Base-by-base conservation (phyloP, 2,888 invertebrate genomes). In the Thecocarcelia acutangulata region DNA sequence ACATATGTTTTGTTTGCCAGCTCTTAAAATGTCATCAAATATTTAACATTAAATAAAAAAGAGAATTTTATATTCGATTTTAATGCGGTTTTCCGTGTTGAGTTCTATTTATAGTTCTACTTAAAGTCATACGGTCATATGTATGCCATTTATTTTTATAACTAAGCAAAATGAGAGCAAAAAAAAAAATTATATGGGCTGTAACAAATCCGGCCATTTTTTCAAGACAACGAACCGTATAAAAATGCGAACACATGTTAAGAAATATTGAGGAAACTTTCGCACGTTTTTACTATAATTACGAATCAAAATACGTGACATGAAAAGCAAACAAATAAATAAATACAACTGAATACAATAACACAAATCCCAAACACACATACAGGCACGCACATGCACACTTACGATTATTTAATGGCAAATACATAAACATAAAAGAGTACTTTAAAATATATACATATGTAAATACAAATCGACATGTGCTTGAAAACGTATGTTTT, bases 241-340 rank as follows among this genome's bases (percentile, higher is more conserved):
- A 46, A 21, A 73, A 59, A 74, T 66, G 48, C 9, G 37, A 56
- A 12, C 68, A 81, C 73, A 73, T 77, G 78, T 58, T 78, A 78
- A 82, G 81, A 78, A 42, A 78, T 74, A 59, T 52, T 82, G 66
- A 42, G 15, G 82, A 42, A 82, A 78, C 74, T 74, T 59, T 74
- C 78, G 78, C 82, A 82, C 82, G 82, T 82, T 70, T 61, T 66
- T 54, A 75, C 82, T 74, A 82, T 82, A 82, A 82, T 82, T 82
- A 82, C 82, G 82, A 82, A 82, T 78, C 64, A 82, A 82, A 82
- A 74, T 82, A 82, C 82, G 82, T 82, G 82, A 82, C 70, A 50
- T 54, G 82, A 61, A 70, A 70, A 66, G 37, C 40, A 77, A 81
- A 81, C 73, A 63, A 80, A 69, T 61, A 61, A 61, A 69, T 61